phyloP scores from a whole-genome alignment of 1,140 invertebrate genomes.

The Apis florea region DNA sequence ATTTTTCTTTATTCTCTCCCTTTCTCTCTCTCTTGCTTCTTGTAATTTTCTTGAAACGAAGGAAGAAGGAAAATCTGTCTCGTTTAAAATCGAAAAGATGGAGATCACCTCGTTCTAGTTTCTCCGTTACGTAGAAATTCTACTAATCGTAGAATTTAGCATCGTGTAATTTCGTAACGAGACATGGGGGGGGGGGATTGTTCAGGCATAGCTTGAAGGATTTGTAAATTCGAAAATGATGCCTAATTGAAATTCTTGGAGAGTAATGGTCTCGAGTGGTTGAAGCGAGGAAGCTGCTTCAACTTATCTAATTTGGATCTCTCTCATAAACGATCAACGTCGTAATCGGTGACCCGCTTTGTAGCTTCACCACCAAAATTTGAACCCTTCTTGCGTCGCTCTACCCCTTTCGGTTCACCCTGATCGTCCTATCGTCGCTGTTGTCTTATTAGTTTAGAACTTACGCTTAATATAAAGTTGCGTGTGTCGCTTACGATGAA shows the following conservation, averaged over 20 bases:
- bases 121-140: no score
- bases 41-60: no score
- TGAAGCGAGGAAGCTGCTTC: slow-evolving; percentile 53
- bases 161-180: background rate
- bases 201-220: background rate
- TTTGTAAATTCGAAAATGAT: slow-evolving; percentile 45
- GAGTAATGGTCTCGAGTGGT: slow-evolving; percentile 48
- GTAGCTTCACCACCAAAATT: slow-evolving; percentile 53
- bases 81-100: no score
- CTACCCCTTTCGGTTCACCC: background rate
- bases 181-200: background rate
- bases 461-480: slow-evolving; percentile 67
- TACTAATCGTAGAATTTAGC: no score
- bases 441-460: slow-evolving; percentile 72
- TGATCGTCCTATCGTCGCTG: slow-evolving; percentile 53
- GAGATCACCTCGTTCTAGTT: no score
- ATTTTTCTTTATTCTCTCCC: no score
- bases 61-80: no score
- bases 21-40: no score
- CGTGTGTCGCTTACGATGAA: slow-evolving; percentile 60
- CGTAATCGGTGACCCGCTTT: slow-evolving; percentile 64
- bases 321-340: slow-evolving; percentile 64
- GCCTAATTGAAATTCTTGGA: slow-evolving; percentile 45
- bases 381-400: slow-evolving; percentile 55
- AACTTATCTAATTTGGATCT: slow-evolving; percentile 67